A percentile compares a stretch with the other conserved stretches of the same genome.
phyloP scores from a whole-genome alignment of 2,888 invertebrate species.

The Drosophila birchii region DNA sequence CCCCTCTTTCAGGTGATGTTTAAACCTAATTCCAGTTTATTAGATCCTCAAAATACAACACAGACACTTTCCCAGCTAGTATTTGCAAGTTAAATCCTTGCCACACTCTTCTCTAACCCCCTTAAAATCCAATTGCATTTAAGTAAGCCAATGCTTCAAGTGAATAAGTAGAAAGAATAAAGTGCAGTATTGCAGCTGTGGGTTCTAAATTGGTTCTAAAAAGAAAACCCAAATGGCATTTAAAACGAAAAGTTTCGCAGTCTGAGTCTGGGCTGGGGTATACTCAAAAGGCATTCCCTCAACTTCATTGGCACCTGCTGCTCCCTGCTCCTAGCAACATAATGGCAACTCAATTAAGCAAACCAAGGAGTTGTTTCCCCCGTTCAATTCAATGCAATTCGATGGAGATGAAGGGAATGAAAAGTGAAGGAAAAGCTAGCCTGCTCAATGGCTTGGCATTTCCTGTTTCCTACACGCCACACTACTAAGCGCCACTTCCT shows the following conservation, averaged over 20 bases:
- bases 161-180: conserved; percentile 22
- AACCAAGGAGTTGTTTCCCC: conserved; percentile 60
- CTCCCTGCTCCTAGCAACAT: conserved; percentile 55
- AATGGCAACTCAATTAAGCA: conserved; percentile 78
- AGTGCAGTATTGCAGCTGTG: conserved; percentile 24
- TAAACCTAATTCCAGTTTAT: neutral
- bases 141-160: conserved; percentile 36
- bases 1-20: no score
- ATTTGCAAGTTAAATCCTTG: conserved; percentile 2
- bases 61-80: no score
- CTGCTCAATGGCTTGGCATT: conserved; percentile 53
- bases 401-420: neutral
- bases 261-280: neutral
- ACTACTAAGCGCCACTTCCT: conserved; percentile 63
- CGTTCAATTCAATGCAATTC: conserved; percentile 59
- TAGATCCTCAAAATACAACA: neutral
- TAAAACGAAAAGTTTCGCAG: conserved; percentile 42
- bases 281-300: conserved; percentile 32
- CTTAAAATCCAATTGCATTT: conserved; percentile 31
- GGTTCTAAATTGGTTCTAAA: conserved; percentile 24
- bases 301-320: conserved; percentile 46
- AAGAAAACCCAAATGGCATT: conserved; percentile 43
- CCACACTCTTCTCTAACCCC: conserved; percentile 1
- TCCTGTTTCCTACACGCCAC: conserved; percentile 74
- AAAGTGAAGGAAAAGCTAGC: conserved; percentile 4